Evolutionary conservation across 2,797 vertebrate genomes (phyloP), one percentile per base, ranked within the genome.

Genomic region (Aphelocoma californica): DNA sequence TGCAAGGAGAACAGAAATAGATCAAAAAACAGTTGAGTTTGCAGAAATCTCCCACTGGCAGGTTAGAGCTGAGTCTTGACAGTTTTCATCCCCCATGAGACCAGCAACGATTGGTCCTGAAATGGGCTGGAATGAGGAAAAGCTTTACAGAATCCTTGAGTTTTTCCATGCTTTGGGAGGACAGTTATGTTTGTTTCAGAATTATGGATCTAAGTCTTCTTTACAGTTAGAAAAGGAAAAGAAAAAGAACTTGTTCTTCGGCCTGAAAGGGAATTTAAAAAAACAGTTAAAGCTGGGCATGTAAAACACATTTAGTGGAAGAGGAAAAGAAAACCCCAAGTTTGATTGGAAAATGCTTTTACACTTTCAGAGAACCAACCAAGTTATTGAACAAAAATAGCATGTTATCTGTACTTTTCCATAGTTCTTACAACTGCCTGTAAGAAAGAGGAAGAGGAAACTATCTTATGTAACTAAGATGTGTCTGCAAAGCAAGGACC

Each of bases 401-500:
- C 16, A 31, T 12, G 3, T 61, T 77, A 32, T 78, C 34, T 65
- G 57, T 92, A 93, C 23, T 87, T 86, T 85, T 81, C 81, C 17
- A 7, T 38, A 48, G 25, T 84, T 86, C 58, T 93, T 45, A 15
- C 4, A 6, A 12, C 42, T 69, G 32, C 25, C 34, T 86, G 26
- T 73, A 65, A 74, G 53, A 91, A 95, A 83, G 71, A 81, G 80
- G 80, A 96, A 92, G 54, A 77, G 73, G n/a, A 66, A 92, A 40
- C 45, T 64, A 24, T 24, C 29, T 81, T 70, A 38, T 0, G 1
- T 89, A 91, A 89, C 53, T 58, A 42, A 85, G 56, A 77, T 64
- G 32, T 17, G 29, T 85, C 75, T 89, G 85, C 51, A 82, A 66
- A 94, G 36, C 53, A 47, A 67, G 74, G 38, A 53, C 9, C 1